phyloP scores from a whole-genome alignment of 2,888 invertebrate species.

The Ctena decussata region DNA sequence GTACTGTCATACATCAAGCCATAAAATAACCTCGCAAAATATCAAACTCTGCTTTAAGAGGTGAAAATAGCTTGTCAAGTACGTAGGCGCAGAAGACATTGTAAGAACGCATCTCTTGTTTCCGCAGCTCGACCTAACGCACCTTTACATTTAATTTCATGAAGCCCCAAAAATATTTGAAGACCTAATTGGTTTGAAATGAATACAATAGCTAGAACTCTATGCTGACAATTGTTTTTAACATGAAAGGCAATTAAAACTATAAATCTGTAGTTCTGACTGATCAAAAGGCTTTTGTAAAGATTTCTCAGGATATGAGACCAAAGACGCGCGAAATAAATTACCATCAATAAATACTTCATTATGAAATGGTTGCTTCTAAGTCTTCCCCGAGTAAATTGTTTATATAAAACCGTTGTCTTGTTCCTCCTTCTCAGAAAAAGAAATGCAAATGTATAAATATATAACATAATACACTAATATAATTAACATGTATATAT shows the following conservation, averaged over 20 bases:
- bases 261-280: not conserved
- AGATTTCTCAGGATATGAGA: not conserved
- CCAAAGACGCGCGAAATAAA: not conserved
- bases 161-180: not conserved
- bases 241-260: not conserved
- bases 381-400: not conserved
- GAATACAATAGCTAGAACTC: not conserved
- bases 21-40: not conserved
- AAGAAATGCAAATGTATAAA: too few species aligned
- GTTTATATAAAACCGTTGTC: not conserved
- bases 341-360: not conserved
- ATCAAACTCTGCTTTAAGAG: not conserved
- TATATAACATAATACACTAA: too few species aligned
- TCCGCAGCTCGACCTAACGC: not conserved
- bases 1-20: not conserved
- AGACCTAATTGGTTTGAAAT: conserved; percentile 2
- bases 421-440: not conserved
- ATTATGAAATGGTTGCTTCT: not conserved
- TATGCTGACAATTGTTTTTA: not conserved
- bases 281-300: not conserved
- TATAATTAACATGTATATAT: too few species aligned
- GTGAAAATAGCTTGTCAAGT: not conserved
- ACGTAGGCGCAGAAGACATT: not conserved
- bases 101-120: not conserved
- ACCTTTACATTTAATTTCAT: not conserved